phyloP scores from a whole-genome alignment of 2,888 invertebrate species.

The Philopedon plagiatum region DNA sequence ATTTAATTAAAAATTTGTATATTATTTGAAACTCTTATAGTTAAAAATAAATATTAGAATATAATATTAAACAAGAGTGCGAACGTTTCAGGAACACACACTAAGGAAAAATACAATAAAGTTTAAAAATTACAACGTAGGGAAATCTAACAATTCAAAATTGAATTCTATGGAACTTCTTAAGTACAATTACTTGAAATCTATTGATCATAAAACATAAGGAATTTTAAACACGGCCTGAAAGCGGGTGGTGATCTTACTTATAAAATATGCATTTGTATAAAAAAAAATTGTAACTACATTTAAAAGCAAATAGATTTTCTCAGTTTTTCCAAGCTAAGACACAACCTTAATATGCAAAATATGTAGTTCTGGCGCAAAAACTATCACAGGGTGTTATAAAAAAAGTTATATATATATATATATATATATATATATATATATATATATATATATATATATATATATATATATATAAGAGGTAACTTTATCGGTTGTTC shows the following conservation, averaged over 20 bases:
- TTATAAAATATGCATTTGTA: too few relatives aligned
- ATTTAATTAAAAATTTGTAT: too few relatives aligned
- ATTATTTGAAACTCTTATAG: too few relatives aligned
- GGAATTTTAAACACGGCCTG: constrained; percentile 17
- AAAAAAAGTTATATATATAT: too few relatives aligned
- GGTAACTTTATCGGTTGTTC: too few relatives aligned
- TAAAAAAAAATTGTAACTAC: too few relatives aligned
- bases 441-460: too few relatives aligned
- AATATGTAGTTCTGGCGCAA: background rate
- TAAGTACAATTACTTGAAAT: constrained; percentile 61
- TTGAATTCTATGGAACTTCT: constrained; percentile 52
- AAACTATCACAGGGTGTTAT: too few relatives aligned
- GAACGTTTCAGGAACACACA: constrained; percentile 27
- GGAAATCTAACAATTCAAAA: constrained; percentile 33
- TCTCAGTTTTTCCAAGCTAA: background rate
- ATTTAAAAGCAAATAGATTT: too few relatives aligned
- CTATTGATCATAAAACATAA: constrained; percentile 58
- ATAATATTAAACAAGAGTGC: constrained; percentile 17
- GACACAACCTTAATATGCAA: background rate
- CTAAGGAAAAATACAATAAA: constrained; percentile 31
- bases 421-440: too few relatives aligned
- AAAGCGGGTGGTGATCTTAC: too few relatives aligned
- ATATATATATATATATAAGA: too few relatives aligned
- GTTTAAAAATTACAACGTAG: constrained; percentile 27
- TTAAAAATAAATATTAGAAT: background rate